Base-by-base conservation (phyloP, 2,113 vertebrate species). In the Ascaphus truei region DNA sequence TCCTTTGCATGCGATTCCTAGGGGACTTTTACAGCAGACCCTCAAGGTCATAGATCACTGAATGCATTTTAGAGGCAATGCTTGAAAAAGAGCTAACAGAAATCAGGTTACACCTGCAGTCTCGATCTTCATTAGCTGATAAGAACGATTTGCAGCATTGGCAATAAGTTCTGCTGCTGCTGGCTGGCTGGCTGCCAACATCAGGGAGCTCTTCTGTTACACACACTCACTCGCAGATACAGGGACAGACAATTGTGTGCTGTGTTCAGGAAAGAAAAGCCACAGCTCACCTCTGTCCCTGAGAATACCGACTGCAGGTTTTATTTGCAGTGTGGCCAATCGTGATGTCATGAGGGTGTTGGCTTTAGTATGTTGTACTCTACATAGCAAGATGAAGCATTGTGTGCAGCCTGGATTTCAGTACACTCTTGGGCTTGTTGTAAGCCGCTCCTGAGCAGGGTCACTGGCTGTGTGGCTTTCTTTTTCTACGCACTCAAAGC, bases 271-370 rank as follows among this genome's bases (percentile, higher is more conserved):
- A 15, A 50, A 72, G 68, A 13, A 74, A 52, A 23, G 77, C 77
- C 81, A 79, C 0, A 74, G 4, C 72, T 73, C 68, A 52, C 7
- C 27, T 59, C 75, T 33, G 53, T 7, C 25, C 1, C 68, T 56
- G 68, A 59, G 16, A 27, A 52, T 18, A 1, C 33, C 33, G 23
- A 36, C 1, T 18, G 72, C 66, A 72, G 74, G 13, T 57, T 45
- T 77, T 63, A 77, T 74, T 75, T 75, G 62, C 75, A 78, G 7
- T 72, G 72, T 64, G 76, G 72, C 78, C 69, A 52, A 69, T 12
- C 23, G 82, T 86, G 83, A 84, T 88, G 83, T 89, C 85, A 85
- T 75, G 81, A 84, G 86, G 85, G 85, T 86, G 88, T 85, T 82
- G 86, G 76, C 84, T 82, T 79, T 74, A 2, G 53, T 76, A 76